Conservation (phyloP, 2,113 vertebrate genomes). For the Alethe diademata region DNA sequence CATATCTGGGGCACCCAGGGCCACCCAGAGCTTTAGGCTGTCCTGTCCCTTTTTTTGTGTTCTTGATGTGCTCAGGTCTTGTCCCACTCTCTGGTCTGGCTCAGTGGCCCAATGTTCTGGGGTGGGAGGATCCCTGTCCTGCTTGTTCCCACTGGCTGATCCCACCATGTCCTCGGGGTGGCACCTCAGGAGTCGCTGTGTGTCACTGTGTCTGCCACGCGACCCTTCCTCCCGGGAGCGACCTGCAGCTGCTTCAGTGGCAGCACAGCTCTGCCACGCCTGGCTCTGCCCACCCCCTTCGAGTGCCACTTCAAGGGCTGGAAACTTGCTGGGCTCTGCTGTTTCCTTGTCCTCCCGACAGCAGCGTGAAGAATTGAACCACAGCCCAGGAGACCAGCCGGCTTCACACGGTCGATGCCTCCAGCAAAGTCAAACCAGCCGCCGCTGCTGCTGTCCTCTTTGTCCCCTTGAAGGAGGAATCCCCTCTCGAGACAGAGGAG, state of each 20-base stretch:
- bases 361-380: constrained; percentile 32
- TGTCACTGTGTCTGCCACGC: background rate
- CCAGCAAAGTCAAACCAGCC: constrained; percentile 63
- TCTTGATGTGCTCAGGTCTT: background rate
- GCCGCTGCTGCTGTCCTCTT: constrained; percentile 20
- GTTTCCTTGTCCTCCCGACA: background rate
- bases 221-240: rapidly evolving
- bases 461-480: constrained; percentile 59
- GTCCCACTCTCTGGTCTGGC: background rate
- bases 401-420: constrained; percentile 46
- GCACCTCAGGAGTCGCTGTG: background rate
- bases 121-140: background rate
- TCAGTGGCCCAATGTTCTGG: background rate
- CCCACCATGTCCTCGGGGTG: background rate
- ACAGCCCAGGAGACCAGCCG: constrained; percentile 48
- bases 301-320: constrained; percentile 23
- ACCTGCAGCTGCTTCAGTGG: background rate
- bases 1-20: rapidly evolving
- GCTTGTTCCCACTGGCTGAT: background rate
- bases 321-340: constrained; percentile 50
- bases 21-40: background rate
- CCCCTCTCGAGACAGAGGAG: background rate
- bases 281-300: background rate
- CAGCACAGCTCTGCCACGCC: background rate
- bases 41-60: background rate